Base-by-base conservation (phyloP, 2,113 vertebrate genomes). In the Cephalophus harveyi region DNA sequence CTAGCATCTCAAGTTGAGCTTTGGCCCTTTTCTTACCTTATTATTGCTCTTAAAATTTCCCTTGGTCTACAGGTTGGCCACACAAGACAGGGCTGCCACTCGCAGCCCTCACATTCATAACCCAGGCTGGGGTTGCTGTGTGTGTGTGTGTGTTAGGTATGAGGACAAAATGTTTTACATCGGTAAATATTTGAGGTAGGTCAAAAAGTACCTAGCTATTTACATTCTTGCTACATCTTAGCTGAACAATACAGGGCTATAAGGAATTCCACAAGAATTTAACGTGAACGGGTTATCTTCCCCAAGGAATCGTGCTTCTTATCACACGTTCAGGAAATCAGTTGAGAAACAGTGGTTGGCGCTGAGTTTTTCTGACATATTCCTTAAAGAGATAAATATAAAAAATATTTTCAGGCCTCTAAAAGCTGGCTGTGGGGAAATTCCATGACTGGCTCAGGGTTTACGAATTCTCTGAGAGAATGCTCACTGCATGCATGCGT, bases 1-100 rank as follows among this genome's bases (percentile, higher is more conserved):
- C 67, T 92, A 97, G 97, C 94, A 33, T 87, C 97, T 97, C 30
- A 91, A 92, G 94, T 94, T 82, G 78, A 93, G 67, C 95, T 95
- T 92, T 82, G 90, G 97, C 52, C 23, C 96, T 54, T 94, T 95
- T 95, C 94, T 71, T 97, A 98, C 98, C 95, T 98, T 97, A 79
- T 9, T 95, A 74, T 25, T 95, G 87, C 64, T 48, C 93, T 57
- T 57, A 97, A 86, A 88, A 97, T 28, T 82, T 78, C 79, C 92
- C 97, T 90, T 48, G 3, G 92, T 87, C 91, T 86, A 62, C 7
- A 43, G 2, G 40, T 64, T 25, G 0, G 4, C 55, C 78, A 27
- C 33, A 40, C 1, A 62, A 52, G 30, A 25, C 12, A 64, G 33
- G 2, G 2, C 1, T 23, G 33, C 76, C 60, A 46, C 16, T 0